Percentiles rank a stretch among this genome's conserved stretches.
These are phyloP conservation scores for Ophion costatus DNA, from an alignment of 2,888 invertebrate species.

Conservation along the genomic window DNA sequence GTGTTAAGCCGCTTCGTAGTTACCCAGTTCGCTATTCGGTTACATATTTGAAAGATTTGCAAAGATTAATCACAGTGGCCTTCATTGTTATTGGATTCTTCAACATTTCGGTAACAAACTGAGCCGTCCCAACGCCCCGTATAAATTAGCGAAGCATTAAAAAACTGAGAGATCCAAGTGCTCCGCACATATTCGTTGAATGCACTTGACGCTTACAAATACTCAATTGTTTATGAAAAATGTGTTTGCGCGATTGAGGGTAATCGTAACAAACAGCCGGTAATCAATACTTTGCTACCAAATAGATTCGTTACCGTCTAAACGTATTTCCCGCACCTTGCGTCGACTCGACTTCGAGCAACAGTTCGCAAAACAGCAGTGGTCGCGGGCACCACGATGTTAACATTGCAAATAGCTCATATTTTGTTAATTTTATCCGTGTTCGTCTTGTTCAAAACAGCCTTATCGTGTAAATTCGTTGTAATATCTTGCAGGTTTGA, in stretches of 20 bases:
- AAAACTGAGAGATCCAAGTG: neutral
- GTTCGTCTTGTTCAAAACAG: too few species aligned
- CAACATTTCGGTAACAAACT: neutral
- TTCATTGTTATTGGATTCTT: neutral
- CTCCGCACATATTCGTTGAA: neutral
- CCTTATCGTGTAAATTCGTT: too few species aligned
- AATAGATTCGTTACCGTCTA: neutral
- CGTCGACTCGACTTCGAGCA: slow-evolving; percentile 10
- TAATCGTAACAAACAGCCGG: neutral
- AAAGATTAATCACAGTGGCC: neutral
- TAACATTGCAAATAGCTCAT: neutral
- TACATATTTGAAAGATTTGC: neutral
- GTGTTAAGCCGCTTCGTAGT: neutral
- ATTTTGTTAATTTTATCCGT: too few species aligned
- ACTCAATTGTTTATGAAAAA: slow-evolving; percentile 6
- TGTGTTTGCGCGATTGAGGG: neutral
- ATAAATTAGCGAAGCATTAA: neutral
- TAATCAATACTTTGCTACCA: neutral
- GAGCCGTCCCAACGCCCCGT: neutral
- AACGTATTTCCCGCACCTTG: neutral
- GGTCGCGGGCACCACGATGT: neutral
- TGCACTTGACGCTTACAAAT: slow-evolving; percentile 9
- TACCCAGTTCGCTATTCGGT: neutral
- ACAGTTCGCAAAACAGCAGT: slow-evolving; percentile 11
- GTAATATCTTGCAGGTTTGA: too few species aligned